Evolutionary conservation across 2,888 invertebrate genomes (phyloP).

Genomic region (Macrosiphum euphorbiae): DNA sequence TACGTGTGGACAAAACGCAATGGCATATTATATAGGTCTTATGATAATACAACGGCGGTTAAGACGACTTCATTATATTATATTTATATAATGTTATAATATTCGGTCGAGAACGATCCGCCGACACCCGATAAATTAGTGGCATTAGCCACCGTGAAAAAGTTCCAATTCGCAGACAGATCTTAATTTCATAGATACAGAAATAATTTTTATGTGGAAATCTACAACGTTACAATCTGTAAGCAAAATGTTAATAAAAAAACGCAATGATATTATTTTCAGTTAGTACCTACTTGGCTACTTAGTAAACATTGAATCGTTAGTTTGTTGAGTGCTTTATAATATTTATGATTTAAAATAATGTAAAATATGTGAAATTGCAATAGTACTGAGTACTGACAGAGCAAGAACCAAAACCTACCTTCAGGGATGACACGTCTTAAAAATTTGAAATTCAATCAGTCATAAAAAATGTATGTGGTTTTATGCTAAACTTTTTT

Average conservation of each 20-base stretch:
- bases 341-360: background rate
- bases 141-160: background rate
- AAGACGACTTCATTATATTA: background rate
- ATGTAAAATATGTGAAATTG: background rate
- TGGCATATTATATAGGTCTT: background rate
- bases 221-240: background rate
- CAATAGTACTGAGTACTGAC: background rate
- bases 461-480: too few relatives aligned
- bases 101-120: background rate
- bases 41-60: background rate
- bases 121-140: background rate
- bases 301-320: background rate
- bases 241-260: background rate
- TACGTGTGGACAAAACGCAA: background rate
- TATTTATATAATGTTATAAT: background rate
- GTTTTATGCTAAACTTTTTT: background rate
- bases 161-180: background rate
- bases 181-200: background rate
- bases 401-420: background rate
- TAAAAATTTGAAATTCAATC: background rate
- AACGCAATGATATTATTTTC: background rate
- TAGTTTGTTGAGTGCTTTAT: background rate
- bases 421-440: background rate
- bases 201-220: background rate
- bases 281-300: background rate